These are phyloP conservation scores for Alauda arvensis DNA, from an alignment of 2,797 vertebrate genomes.

Conservation along the genomic window DNA sequence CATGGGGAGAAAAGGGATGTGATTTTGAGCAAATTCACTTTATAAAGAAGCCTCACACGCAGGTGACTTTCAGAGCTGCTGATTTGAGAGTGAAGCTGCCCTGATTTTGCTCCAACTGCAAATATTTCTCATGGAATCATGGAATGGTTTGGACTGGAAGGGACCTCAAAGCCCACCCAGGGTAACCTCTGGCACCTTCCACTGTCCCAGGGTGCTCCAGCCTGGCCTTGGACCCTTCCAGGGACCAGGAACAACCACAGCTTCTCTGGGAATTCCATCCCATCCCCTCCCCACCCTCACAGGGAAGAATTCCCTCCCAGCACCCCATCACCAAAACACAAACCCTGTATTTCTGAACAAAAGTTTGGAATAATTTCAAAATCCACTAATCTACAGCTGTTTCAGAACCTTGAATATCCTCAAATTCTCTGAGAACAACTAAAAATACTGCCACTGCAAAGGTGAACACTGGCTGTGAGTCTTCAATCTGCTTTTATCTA, in stretches of 20 bases:
- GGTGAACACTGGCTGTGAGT: background rate
- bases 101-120: background rate
- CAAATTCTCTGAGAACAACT: background rate
- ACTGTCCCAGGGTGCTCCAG: background rate
- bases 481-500: background rate
- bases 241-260: background rate
- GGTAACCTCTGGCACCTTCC: background rate
- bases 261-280: background rate
- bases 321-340: background rate
- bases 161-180: fast-evolving
- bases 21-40: background rate
- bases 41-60: background rate
- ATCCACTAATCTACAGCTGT: background rate
- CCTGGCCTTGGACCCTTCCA: background rate
- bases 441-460: too few species aligned
- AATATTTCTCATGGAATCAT: fast-evolving
- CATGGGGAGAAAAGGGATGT: background rate
- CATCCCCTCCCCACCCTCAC: fast-evolving
- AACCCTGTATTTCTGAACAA: background rate
- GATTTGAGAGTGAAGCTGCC: background rate
- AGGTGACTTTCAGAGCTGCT: background rate
- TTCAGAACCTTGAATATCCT: background rate
- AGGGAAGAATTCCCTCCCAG: background rate
- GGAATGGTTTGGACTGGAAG: background rate
- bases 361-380: background rate